phyloP scores from a whole-genome alignment of 2,797 vertebrate genomes.

The Sebastes cheni region DNA sequence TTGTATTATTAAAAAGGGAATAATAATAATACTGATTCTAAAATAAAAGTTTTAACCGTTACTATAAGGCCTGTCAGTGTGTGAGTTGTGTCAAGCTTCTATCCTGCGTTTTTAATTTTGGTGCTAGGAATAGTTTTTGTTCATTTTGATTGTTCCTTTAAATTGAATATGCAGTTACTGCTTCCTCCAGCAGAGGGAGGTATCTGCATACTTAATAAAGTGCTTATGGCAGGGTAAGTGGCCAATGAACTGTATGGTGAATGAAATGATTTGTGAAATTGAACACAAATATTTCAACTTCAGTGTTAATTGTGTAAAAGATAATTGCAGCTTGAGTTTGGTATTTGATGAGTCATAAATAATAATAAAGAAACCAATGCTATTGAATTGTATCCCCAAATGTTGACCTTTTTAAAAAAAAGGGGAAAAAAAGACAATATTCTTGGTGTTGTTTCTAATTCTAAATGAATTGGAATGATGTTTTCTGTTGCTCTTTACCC shows the following conservation, averaged over 20 bases:
- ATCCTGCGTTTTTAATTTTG: background rate
- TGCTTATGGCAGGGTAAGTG: too few relatives aligned
- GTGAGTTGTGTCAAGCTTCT: background rate
- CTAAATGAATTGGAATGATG: background rate
- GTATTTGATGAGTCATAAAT: background rate
- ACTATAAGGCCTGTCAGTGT: background rate
- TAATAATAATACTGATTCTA: background rate
- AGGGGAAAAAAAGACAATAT: background rate
- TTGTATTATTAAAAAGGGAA: too few relatives aligned
- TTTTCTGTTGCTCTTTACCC: background rate
- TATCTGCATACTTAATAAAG: slow-evolving; percentile 7
- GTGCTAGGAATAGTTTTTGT: background rate
- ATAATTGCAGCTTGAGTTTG: background rate
- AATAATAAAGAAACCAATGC: background rate
- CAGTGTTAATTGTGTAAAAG: background rate
- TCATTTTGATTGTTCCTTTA: background rate
- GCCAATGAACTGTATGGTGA: background rate
- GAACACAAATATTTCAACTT: background rate
- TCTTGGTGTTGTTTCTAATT: background rate
- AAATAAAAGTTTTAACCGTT: background rate
- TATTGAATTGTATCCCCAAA: background rate
- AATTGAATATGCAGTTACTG: background rate
- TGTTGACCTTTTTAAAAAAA: background rate
- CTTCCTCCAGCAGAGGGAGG: slow-evolving; percentile 64
- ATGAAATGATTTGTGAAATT: background rate